Percentiles rank a stretch among this genome's conserved stretches.
phyloP scores from a whole-genome alignment of 1,140 invertebrate species.

The Drosophila sechellia region DNA sequence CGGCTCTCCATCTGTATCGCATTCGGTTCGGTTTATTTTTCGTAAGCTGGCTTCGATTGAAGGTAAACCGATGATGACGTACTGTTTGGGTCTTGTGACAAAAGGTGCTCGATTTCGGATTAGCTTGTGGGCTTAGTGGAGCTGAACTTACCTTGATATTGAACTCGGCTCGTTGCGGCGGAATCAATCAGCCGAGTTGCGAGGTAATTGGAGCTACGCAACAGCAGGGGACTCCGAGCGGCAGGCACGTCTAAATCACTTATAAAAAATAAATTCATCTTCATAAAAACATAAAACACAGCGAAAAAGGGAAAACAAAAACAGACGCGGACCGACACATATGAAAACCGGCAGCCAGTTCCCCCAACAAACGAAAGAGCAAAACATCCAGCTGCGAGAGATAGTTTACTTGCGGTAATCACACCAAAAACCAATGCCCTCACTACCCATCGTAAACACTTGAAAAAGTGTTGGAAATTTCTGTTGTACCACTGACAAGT shows the following conservation, averaged over 20 bases:
- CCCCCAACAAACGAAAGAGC: background rate
- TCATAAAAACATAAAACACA: conserved; percentile 52
- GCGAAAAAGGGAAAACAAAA: conserved; percentile 27
- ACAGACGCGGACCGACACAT: background rate
- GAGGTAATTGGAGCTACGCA: conserved; percentile 73
- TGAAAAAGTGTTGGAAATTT: conserved; percentile 75
- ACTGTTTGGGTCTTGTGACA: conserved; percentile 5
- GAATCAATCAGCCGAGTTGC: conserved; percentile 34
- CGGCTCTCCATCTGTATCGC: background rate
- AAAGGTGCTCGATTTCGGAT: conserved; percentile 15
- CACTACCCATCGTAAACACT: conserved; percentile 57
- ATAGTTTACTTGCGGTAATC: conserved; percentile 79
- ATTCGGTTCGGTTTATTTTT: background rate
- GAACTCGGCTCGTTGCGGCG: conserved; percentile 12
- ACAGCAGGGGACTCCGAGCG: conserved; percentile 13
- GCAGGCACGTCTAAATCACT: conserved; percentile 57
- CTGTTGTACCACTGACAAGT: conserved; percentile 73
- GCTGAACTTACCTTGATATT: conserved; percentile 20
- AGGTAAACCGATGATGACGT: conserved; percentile 18
- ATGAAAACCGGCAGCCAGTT: conserved; percentile 50
- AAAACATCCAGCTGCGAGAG: conserved; percentile 57
- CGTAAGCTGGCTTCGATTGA: background rate
- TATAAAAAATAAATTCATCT: conserved; percentile 80
- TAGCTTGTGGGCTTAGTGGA: conserved; percentile 1
- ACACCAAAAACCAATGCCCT: conserved; percentile 25